Conservation (phyloP, 2,888 invertebrate genomes). For the Erebia aethiops region DNA sequence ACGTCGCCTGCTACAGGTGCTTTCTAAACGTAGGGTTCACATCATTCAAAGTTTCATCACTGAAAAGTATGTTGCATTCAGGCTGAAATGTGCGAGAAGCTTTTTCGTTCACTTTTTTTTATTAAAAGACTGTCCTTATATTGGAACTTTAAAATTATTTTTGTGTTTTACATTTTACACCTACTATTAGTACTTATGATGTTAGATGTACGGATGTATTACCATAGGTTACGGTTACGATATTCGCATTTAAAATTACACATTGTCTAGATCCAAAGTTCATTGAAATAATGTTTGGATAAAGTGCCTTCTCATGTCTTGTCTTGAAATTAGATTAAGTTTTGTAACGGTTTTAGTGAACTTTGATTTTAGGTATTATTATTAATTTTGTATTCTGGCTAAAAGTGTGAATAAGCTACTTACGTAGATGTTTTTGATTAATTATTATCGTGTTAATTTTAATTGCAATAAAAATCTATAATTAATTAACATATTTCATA, state of each 20-base stretch:
- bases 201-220: constrained; percentile 23
- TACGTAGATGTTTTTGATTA: background rate
- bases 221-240: constrained; percentile 18
- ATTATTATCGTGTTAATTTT: background rate
- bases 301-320: constrained; percentile 37
- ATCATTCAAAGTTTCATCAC: background rate
- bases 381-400: background rate
- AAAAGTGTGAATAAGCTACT: background rate
- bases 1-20: background rate
- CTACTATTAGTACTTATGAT: constrained; percentile 17
- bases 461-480: background rate
- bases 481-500: background rate
- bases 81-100: background rate
- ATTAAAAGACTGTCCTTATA: constrained; percentile 16
- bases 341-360: constrained; percentile 26
- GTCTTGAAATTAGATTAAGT: constrained; percentile 31
- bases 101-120: constrained; percentile 8
- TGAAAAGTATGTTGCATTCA: background rate
- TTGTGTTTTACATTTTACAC: constrained; percentile 14
- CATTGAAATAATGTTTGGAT: constrained; percentile 28
- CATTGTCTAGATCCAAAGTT: constrained; percentile 23
- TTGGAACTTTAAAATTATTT: constrained; percentile 9
- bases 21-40: background rate
- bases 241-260: constrained; percentile 12
- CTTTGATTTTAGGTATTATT: constrained; percentile 21